These are phyloP conservation scores for Nycticebus coucang DNA, from an alignment of 2,113 vertebrate genomes.

Conservation along the genomic window DNA sequence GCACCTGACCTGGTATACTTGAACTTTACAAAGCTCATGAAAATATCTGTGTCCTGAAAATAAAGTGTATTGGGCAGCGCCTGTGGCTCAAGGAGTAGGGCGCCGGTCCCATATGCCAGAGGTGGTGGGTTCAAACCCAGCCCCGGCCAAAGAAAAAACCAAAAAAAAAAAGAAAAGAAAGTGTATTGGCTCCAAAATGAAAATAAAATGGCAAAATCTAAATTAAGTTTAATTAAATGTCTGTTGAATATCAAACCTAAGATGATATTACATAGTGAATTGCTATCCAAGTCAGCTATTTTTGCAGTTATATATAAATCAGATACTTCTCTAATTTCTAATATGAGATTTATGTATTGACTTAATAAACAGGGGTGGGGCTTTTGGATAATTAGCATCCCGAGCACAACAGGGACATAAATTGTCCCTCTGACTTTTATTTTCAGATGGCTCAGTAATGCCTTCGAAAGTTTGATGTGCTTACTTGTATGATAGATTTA, in stretches of 20 bases:
- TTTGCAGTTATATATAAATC: neutral
- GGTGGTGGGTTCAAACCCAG: too few relatives aligned
- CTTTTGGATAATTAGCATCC: neutral
- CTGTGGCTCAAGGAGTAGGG: too few relatives aligned
- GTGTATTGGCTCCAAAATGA: neutral
- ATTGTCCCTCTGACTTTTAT: neutral
- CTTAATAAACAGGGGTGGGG: too few relatives aligned
- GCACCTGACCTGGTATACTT: neutral
- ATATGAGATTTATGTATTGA: neutral
- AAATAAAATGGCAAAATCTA: constrained; percentile 47
- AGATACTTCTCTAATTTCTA: neutral
- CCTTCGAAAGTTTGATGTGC: neutral
- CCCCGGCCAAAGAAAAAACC: too few relatives aligned
- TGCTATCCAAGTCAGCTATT: neutral
- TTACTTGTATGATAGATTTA: neutral
- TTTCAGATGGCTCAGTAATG: neutral
- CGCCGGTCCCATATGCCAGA: too few relatives aligned
- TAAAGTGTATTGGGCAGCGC: neutral
- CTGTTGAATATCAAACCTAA: neutral
- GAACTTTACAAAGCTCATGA: neutral
- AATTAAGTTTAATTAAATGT: constrained; percentile 56
- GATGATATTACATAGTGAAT: neutral
- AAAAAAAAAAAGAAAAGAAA: too few relatives aligned
- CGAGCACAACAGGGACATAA: neutral
- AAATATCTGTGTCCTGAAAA: constrained; percentile 24